A percentile compares a stretch with the other conserved stretches of the same genome.
These are phyloP conservation scores for Drosophila neotestacea DNA, from an alignment of 2,888 invertebrate species.

Conservation along the genomic window DNA sequence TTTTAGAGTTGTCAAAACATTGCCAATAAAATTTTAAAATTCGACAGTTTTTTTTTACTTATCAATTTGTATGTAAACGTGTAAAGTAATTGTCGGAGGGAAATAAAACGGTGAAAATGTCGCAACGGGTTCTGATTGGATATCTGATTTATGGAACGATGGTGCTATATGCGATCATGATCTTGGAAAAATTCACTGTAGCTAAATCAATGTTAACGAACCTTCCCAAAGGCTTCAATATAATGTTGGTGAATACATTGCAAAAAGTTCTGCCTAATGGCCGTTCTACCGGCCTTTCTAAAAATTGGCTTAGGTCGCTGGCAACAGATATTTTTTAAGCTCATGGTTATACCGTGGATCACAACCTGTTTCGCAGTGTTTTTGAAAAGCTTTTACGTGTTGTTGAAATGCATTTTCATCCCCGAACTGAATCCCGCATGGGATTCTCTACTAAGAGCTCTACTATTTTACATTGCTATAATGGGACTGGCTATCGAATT, in stretches of 20 bases:
- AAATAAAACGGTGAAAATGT: not conserved
- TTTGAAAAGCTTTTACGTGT: not conserved
- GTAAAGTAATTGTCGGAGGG: not conserved
- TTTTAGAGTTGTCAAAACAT: not conserved
- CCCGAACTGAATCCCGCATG: not conserved
- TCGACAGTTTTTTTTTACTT: not conserved
- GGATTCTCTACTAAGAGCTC: not conserved
- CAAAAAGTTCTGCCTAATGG: not conserved
- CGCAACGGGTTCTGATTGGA: not conserved
- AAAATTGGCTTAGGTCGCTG: not conserved
- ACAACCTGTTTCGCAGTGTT: not conserved
- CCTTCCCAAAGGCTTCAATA: not conserved
- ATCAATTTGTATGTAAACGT: not conserved
- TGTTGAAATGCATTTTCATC: not conserved
- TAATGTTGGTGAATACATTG: not conserved
- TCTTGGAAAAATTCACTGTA: not conserved
- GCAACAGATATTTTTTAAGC: not conserved
- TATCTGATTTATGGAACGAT: conserved; percentile 4
- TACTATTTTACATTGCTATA: not conserved
- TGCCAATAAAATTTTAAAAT: not conserved
- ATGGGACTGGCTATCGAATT: conserved; percentile 6
- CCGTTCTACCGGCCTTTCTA: not conserved
- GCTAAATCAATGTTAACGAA: not conserved
- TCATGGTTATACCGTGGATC: conserved; percentile 8
- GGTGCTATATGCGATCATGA: not conserved